Evolutionary conservation across 53 echinoderm and acorn worm species (phyloP).

Genomic region (Mesocentrotus franciscanus): DNA sequence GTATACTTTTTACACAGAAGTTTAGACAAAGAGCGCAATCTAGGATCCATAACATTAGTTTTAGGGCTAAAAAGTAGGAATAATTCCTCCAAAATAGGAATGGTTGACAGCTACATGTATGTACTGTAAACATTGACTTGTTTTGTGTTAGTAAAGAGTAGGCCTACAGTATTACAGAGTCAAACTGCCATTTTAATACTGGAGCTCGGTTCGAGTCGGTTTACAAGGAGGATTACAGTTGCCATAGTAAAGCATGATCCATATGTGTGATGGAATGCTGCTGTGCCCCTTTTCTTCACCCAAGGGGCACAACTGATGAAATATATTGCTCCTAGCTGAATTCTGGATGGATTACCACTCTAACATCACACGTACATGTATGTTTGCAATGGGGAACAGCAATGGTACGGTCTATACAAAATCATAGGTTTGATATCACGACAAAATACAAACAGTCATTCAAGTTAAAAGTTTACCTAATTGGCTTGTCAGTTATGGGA

Average conservation of each 20-base stretch:
- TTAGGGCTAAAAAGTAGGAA: too few species aligned
- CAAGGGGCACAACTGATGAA: not conserved
- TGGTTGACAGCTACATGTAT: too few species aligned
- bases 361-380: not conserved
- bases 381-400: not conserved
- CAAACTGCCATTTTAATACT: slow-evolving; percentile 10
- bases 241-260: slow-evolving; percentile 11
- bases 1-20: too few species aligned
- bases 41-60: too few species aligned
- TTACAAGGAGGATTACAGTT: not conserved
- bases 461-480: too few species aligned
- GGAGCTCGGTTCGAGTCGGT: not conserved
- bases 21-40: too few species aligned
- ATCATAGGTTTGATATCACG: not conserved
- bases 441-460: too few species aligned
- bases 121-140: too few species aligned
- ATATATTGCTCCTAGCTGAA: not conserved
- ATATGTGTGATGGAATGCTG: slow-evolving; percentile 6
- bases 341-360: not conserved
- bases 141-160: too few species aligned
- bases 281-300: not conserved
- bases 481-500: too few species aligned
- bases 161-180: not conserved
- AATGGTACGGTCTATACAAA: not conserved
- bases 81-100: too few species aligned